These are phyloP conservation scores for Ramphastos sulfuratus DNA, from an alignment of 2,113 vertebrate genomes.

Conservation along the genomic window DNA sequence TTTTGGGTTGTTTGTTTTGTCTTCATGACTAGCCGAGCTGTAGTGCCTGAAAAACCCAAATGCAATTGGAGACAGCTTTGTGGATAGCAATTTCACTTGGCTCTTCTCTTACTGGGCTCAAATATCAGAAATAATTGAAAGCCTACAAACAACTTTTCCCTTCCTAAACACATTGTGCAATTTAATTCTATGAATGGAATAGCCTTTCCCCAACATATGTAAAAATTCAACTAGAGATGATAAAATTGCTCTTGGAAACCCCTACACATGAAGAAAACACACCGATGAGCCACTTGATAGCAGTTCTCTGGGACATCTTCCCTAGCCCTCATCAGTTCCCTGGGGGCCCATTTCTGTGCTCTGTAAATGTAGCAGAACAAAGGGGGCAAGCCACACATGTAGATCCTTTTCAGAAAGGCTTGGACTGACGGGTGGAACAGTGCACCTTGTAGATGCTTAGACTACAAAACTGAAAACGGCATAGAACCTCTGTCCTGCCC, in stretches of 20 bases:
- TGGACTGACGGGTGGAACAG: background rate
- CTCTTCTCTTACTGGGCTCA: no score
- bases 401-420: background rate
- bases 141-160: background rate
- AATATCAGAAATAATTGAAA: background rate
- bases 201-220: fast-evolving
- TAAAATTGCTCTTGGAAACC: background rate
- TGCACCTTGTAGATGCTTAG: background rate
- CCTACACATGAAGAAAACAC: background rate
- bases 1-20: background rate
- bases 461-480: background rate
- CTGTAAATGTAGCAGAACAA: background rate
- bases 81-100: background rate
- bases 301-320: background rate
- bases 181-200: background rate
- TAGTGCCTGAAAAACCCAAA: background rate
- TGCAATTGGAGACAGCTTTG: background rate
- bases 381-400: no score
- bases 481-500: background rate
- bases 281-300: background rate
- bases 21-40: fast-evolving
- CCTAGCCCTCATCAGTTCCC: background rate
- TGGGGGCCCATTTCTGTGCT: no score
- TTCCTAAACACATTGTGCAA: background rate
- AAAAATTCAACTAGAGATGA: background rate